Evolutionary conservation across 2,888 invertebrate species (phyloP), one percentile per base, ranked within the genome.

Genomic region (Caenorhabditis sp.): DNA sequence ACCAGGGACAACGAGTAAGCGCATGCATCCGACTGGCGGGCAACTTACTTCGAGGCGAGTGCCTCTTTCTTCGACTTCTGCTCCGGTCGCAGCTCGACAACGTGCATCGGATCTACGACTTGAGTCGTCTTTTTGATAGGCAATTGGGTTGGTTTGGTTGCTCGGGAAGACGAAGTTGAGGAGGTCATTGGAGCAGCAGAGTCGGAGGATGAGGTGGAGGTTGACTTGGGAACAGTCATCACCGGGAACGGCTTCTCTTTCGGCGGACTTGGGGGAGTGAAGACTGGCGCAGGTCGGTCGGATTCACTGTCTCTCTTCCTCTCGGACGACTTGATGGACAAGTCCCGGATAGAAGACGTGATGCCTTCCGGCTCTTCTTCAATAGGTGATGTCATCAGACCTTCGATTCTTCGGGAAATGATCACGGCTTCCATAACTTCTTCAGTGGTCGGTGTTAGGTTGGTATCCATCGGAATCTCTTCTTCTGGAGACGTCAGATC

Each of bases 381-480:
- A 22, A 82, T 77, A 22, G 82, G 82, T 13, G 78, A 78, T 22
- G 81, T 76, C 78, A 70, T 77, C 35, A 79, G 24, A 3, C 77
- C 79, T 58, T 71, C 72, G 22, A 79, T 62, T 18, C 77, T 28
- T 65, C 83, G 53, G n/a, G 81, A 76, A 18, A 81, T 35, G 40
- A 83, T 80, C 35, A 72, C 61, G 9, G 67, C 70, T 26, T 77
- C 70, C 69, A 65, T 76, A 24, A 82, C 70, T 8, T 79, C 77
- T 53, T 83, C 82, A 9, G 72, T 80, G 2, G 81, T 67, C 11
- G 85, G 82, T 22, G 87, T 86, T 67, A 70, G 58, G 35, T 83
- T 81, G 13, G 86, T 86, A 71, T 87, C 86, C 86, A 87, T 86
- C 22, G 87, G 87, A 69, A 87, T 86, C 22, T 87, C 87, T 61